Percentiles rank a stretch among this genome's conserved stretches.
These are phyloP conservation scores for Thereuonema tuberculata DNA, from an alignment of 1,140 invertebrate genomes.

Conservation along the genomic window DNA sequence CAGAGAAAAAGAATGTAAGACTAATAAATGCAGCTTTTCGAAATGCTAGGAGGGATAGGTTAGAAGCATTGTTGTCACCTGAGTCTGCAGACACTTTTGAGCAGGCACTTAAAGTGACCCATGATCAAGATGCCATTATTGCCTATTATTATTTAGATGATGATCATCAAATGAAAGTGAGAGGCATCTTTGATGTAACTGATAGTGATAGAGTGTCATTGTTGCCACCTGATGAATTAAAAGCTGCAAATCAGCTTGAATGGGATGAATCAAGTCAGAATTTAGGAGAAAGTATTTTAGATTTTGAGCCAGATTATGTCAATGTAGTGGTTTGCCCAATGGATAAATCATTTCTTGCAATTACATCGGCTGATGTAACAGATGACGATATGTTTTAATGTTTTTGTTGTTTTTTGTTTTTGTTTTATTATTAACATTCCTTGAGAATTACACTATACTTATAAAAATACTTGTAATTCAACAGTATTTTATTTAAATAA, in stretches of 20 bases:
- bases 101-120: conserved; percentile 64
- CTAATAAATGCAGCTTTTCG: conserved; percentile 19
- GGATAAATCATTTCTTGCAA: no score
- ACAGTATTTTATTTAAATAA: no score
- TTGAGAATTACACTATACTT: no score
- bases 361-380: no score
- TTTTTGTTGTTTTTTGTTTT: no score
- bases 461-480: no score
- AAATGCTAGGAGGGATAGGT: conserved; percentile 14
- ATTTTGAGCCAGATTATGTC: no score
- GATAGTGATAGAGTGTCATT: conserved; percentile 36
- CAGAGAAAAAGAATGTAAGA: conserved; percentile 19
- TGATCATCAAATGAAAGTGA: conserved; percentile 67
- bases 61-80: conserved; percentile 7
- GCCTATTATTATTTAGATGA: conserved; percentile 81
- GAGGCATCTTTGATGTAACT: conserved; percentile 73
- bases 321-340: no score
- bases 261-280: conserved; percentile 17
- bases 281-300: no score
- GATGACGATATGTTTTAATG: no score
- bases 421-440: no score
- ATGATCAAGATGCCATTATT: conserved; percentile 71
- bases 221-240: conserved; percentile 13
- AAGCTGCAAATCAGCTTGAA: conserved; percentile 8
- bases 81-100: conserved; percentile 62